Conservation (phyloP, 92 coral and sea anemone genomes). For the Umimayanthus chanpuru region DNA sequence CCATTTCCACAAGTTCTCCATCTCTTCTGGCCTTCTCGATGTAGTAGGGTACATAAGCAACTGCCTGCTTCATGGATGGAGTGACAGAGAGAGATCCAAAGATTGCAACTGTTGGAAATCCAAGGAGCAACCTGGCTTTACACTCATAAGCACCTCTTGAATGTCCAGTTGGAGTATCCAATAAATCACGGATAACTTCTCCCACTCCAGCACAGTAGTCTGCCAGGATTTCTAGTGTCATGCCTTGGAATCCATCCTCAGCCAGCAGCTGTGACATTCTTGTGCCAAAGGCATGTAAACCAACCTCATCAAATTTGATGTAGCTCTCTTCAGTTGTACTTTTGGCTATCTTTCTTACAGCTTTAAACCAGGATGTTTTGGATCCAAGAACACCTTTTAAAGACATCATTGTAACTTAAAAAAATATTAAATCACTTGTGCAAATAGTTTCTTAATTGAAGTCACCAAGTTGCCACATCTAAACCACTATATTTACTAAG, state of each 20-base stretch:
- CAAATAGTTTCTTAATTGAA: too few species aligned
- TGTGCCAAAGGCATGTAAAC: conserved; percentile 29
- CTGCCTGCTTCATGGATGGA: conserved; percentile 39
- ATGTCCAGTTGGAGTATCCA: background rate
- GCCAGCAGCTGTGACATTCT: conserved; percentile 11
- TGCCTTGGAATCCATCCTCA: background rate
- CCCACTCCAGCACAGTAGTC: background rate
- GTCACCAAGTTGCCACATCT: too few species aligned
- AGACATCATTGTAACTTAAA: too few species aligned
- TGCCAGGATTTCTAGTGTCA: background rate
- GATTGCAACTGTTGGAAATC: conserved; percentile 29
- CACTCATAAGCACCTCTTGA: conserved; percentile 32
- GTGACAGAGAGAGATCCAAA: conserved; percentile 25
- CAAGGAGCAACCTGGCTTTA: conserved; percentile 15
- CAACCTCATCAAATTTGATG: background rate
- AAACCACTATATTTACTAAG: too few species aligned
- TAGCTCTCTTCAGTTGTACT: background rate
- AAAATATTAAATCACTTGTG: too few species aligned
- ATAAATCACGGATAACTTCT: conserved; percentile 8
- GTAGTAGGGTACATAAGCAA: background rate
- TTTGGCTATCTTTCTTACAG: background rate
- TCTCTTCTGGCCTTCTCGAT: conserved; percentile 34
- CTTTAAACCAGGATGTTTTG: background rate
- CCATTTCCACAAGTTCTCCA: conserved; percentile 27
- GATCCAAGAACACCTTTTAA: too few species aligned